A percentile compares a stretch with the other conserved stretches of the same genome.
These are phyloP conservation scores for Diarsia rubi DNA, from an alignment of 2,888 invertebrate genomes.

Conservation along the genomic window DNA sequence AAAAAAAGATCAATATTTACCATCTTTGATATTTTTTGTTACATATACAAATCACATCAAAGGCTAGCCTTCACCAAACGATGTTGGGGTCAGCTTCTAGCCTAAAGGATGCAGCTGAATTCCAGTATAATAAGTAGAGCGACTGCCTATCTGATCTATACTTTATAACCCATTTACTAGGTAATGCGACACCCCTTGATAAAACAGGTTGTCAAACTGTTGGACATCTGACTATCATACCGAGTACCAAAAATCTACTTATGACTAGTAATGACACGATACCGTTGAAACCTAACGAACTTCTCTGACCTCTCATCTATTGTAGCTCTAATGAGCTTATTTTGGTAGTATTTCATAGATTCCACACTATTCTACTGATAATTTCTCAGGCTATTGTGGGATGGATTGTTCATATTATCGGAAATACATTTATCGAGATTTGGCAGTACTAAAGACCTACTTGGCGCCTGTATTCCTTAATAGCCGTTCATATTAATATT, in stretches of 20 bases:
- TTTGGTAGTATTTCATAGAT: constrained; percentile 9
- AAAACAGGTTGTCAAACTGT: neutral
- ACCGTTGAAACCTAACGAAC: no score
- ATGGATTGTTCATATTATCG: constrained; percentile 75
- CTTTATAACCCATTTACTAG: neutral
- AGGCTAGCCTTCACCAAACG: no score
- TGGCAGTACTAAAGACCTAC: constrained; percentile 83
- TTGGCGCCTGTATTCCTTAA: constrained; percentile 86
- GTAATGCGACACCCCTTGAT: neutral
- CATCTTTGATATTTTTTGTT: no score
- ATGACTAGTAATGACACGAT: no score
- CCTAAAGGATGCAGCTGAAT: no score
- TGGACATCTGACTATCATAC: neutral
- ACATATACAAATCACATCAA: no score
- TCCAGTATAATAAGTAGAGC: neutral
- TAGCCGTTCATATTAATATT: constrained; percentile 76
- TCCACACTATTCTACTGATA: constrained; percentile 23
- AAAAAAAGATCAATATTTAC: no score
- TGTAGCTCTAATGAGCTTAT: neutral
- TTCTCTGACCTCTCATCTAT: neutral
- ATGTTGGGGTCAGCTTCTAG: no score
- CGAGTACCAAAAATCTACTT: no score
- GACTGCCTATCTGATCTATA: neutral
- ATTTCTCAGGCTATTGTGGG: constrained; percentile 74
- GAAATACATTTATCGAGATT: constrained; percentile 87